Base-by-base conservation (phyloP, 2,113 vertebrate species). In the Arothron firmamentum region DNA sequence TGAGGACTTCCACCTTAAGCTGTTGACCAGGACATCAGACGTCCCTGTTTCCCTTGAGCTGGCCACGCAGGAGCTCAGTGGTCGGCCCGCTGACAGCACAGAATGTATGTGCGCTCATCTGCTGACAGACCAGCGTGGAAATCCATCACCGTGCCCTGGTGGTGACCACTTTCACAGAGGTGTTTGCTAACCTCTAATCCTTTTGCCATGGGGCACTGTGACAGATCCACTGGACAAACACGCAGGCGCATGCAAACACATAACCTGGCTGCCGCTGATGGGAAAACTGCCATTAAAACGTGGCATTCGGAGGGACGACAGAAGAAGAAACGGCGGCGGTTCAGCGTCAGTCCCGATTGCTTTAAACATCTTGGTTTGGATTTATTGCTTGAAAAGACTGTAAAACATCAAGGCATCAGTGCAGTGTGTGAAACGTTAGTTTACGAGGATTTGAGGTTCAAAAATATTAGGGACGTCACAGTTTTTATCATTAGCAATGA, bases 151-250 rank as follows among this genome's bases (percentile, higher is more conserved):
- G 51, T 48, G 52, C 56, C 34, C 62, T 41, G 70, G 65, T 52
- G 78, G 77, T 70, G 70, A 87, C 79, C 82, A 80, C 82, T 88
- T 82, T 85, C 73, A 80, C 83, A 87, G 85, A 82, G 79, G 67
- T 84, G 87, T 83, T 78, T 82, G 82, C 78, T 79, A 28, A 68
- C 75, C 77, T 65, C 63, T 81, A 71, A 80, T 77, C 81, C 70
- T 73, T 47, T 65, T 56, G 62, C 65, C 56, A 65, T 13, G 45
- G 45, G 45, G 15, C 9, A 47, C 56, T 21, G 52, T 46, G 59
- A 67, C 59, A 78, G 61, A 54, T 65, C 53, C n/a, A 18, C 52
- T 78, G 75, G 77, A 64, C 78, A 78, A 79, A 80, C 78, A 81
- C 54, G 55, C 55, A 41, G 19, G 58, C 59, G 20, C 20, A 62